Evolutionary conservation across 2,797 vertebrate species (phyloP).

Genomic region (Tapera naevia): DNA sequence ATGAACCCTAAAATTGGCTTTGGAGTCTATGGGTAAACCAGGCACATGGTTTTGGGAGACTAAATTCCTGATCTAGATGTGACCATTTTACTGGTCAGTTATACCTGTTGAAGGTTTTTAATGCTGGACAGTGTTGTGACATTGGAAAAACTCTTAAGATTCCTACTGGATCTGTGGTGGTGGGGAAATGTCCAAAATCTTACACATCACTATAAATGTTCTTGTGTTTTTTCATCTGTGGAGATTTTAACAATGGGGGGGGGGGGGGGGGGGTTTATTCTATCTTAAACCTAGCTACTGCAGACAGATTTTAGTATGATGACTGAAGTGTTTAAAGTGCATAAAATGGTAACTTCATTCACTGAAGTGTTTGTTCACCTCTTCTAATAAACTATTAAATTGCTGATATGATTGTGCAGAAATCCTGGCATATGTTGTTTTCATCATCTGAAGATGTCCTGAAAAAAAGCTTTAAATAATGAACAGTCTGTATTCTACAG

Average conservation of each 20-base stretch:
- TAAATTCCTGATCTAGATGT: not conserved
- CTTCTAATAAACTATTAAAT: not conserved
- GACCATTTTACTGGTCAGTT: fast-evolving
- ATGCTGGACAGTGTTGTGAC: not conserved
- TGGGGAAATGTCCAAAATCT: not conserved
- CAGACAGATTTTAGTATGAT: not conserved
- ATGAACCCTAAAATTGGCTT: not conserved
- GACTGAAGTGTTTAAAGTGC: not conserved
- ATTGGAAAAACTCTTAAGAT: not conserved
- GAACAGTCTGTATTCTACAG: not conserved
- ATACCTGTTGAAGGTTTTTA: not conserved
- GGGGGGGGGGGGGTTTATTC: not conserved
- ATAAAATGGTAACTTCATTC: not conserved
- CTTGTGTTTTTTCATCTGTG: not conserved
- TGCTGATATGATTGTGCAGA: not conserved
- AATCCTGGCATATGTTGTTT: not conserved
- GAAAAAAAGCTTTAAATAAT: not conserved
- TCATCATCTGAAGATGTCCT: not conserved
- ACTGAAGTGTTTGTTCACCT: not conserved
- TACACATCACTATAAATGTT: not conserved
- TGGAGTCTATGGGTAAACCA: not conserved
- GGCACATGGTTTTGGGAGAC: not conserved
- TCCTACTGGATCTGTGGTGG: not conserved
- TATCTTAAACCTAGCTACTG: not conserved
- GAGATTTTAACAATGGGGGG: not conserved